A percentile compares a stretch with the other conserved stretches of the same genome.
These are phyloP conservation scores for Eremophila alpestris DNA, from an alignment of 2,797 vertebrate species.

Conservation along the genomic window DNA sequence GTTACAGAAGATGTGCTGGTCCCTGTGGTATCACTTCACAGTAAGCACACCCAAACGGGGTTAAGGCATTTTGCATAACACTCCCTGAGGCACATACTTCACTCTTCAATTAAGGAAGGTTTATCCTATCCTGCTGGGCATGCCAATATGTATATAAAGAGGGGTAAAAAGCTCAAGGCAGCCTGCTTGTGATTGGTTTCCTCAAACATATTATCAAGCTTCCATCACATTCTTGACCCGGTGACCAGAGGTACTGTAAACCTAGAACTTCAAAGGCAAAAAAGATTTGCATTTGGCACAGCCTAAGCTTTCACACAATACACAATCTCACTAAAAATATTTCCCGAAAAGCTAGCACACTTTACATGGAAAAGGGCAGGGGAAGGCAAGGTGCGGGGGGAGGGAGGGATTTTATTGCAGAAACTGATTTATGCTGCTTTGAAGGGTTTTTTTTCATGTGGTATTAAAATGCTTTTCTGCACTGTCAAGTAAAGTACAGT, in stretches of 20 bases:
- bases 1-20: background rate
- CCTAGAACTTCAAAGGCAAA: background rate
- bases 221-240: background rate
- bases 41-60: background rate
- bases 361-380: background rate
- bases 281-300: background rate
- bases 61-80: background rate
- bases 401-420: background rate
- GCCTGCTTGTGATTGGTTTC: background rate
- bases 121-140: background rate
- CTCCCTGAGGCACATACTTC: background rate
- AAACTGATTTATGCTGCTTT: background rate
- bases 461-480: background rate
- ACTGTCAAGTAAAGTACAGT: background rate
- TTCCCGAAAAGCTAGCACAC: background rate
- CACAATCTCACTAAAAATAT: background rate
- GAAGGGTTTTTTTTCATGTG: background rate
- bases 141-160: background rate
- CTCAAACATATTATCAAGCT: background rate
- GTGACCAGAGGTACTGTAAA: background rate
- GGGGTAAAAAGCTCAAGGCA: background rate
- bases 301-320: background rate
- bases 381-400: fast-evolving
- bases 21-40: background rate
- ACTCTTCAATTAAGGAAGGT: background rate